Conservation (phyloP, 2,113 vertebrate species). For the Seriola dumerili region DNA sequence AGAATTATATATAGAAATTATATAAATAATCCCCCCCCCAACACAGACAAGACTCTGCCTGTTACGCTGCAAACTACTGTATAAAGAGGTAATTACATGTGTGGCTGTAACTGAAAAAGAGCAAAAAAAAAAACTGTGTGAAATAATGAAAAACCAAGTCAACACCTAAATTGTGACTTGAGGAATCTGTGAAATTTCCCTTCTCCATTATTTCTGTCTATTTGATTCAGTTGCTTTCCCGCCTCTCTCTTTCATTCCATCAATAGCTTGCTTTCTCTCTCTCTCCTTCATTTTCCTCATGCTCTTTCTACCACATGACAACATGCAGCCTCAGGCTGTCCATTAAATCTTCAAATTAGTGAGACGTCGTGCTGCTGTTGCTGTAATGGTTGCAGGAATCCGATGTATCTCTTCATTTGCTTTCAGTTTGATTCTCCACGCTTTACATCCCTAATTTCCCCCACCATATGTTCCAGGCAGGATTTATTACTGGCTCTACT, state of each 20-base stretch:
- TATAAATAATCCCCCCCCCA: no score
- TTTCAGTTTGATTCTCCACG: slow-evolving; percentile 53
- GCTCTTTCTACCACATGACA: slow-evolving; percentile 14
- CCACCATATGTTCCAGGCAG: slow-evolving; percentile 34
- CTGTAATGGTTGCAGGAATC: slow-evolving; percentile 48
- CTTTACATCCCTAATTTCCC: slow-evolving; percentile 50
- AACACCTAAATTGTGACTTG: background rate
- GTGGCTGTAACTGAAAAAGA: background rate
- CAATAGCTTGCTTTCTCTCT: slow-evolving; percentile 3
- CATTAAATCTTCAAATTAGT: slow-evolving; percentile 63
- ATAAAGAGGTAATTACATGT: background rate
- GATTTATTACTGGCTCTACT: slow-evolving; percentile 48
- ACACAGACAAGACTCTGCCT: no score
- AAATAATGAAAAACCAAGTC: background rate
- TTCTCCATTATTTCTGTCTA: slow-evolving; percentile 14
- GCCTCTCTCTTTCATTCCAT: background rate
- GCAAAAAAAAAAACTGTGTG: background rate
- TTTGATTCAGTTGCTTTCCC: slow-evolving; percentile 4
- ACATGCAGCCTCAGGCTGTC: slow-evolving; percentile 47
- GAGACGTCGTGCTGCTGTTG: slow-evolving; percentile 21
- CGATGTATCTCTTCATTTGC: slow-evolving; percentile 43
- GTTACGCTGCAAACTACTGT: no score
- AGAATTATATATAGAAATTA: no score
- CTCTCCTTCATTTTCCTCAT: background rate
- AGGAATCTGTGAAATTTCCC: background rate